Evolutionary conservation across 2,888 invertebrate species (phyloP).

Genomic region (Pammene aurita): DNA sequence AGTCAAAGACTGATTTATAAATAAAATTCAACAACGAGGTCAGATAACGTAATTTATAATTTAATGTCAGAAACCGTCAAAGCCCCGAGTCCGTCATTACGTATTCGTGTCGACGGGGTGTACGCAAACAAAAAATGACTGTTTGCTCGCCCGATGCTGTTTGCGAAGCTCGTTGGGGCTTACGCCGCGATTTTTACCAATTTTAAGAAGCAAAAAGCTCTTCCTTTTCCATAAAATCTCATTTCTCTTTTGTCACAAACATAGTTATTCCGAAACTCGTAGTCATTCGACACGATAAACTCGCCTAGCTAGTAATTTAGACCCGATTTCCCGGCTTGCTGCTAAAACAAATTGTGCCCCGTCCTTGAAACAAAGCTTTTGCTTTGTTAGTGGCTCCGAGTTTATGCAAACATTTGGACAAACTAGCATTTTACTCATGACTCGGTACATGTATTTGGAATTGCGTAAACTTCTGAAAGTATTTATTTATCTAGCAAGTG

Average conservation of each 20-base stretch:
- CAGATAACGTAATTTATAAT: conserved; percentile 38
- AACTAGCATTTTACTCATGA: conserved; percentile 9
- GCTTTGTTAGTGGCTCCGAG: conserved; percentile 34
- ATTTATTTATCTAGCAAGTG: too few relatives aligned
- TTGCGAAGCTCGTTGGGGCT: conserved; percentile 24
- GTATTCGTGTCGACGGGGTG: conserved; percentile 37
- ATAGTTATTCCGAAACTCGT: neutral
- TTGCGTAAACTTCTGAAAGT: too few relatives aligned
- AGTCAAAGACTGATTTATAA: conserved; percentile 20
- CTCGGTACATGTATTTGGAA: too few relatives aligned
- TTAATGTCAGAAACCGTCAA: conserved; percentile 29
- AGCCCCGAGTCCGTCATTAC: conserved; percentile 36
- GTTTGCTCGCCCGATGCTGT: conserved; percentile 28
- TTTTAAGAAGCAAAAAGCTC: conserved; percentile 4
- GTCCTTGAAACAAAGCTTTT: conserved; percentile 37
- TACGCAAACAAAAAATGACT: conserved; percentile 41
- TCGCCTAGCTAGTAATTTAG: conserved; percentile 16
- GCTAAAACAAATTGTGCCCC: conserved; percentile 32
- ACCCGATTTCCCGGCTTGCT: conserved; percentile 21
- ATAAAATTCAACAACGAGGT: conserved; percentile 20
- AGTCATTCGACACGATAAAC: conserved; percentile 10
- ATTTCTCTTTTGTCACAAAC: neutral
- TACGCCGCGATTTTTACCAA: conserved; percentile 29
- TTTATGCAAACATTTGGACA: conserved; percentile 33
- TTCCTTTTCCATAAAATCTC: neutral